Evolutionary conservation across 2,797 vertebrate genomes (phyloP).

Genomic region (Telmatherina bonti): DNA sequence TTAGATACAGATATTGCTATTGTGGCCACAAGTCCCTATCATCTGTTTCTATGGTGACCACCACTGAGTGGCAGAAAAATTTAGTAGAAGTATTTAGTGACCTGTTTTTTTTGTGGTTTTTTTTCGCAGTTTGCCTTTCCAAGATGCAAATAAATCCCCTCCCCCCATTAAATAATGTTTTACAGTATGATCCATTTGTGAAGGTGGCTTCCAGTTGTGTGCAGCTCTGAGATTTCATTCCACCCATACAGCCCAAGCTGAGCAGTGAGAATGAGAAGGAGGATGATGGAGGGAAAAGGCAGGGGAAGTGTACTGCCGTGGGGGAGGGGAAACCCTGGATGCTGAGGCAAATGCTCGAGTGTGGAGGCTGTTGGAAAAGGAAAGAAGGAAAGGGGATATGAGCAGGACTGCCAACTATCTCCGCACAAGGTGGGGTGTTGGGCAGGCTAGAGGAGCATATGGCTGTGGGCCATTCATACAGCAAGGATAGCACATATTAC

Average conservation of each 20-base stretch:
- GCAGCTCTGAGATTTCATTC: conserved; percentile 50
- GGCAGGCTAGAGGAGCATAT: conserved; percentile 71
- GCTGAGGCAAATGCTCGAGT: conserved; percentile 66
- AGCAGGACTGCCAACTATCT: conserved; percentile 72
- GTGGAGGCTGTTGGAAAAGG: conserved; percentile 67
- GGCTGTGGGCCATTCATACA: conserved; percentile 70
- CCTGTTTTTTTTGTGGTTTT: conserved; percentile 76
- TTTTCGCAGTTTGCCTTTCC: conserved; percentile 66
- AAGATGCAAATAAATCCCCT: conserved; percentile 56
- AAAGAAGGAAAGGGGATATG: conserved; percentile 57
- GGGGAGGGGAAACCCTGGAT: conserved; percentile 76
- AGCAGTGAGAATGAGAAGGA: conserved; percentile 55
- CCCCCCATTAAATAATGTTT: conserved; percentile 46
- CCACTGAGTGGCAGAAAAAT: conserved; percentile 78
- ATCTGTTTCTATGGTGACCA: conserved; percentile 90
- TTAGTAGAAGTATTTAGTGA: conserved; percentile 63
- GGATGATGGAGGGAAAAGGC: conserved; percentile 65
- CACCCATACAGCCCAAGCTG: conserved; percentile 38
- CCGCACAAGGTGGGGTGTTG: conserved; percentile 73
- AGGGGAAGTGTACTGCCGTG: conserved; percentile 64
- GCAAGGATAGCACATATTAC: conserved; percentile 63
- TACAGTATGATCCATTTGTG: conserved; percentile 45
- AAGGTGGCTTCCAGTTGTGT: conserved; percentile 60
- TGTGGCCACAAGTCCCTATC: conserved; percentile 78
- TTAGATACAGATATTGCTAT: conserved; percentile 63